Percentiles rank a stretch among this genome's conserved stretches.
Conservation (phyloP, 2,797 vertebrate species). For the Podarcis lilfordi region DNA sequence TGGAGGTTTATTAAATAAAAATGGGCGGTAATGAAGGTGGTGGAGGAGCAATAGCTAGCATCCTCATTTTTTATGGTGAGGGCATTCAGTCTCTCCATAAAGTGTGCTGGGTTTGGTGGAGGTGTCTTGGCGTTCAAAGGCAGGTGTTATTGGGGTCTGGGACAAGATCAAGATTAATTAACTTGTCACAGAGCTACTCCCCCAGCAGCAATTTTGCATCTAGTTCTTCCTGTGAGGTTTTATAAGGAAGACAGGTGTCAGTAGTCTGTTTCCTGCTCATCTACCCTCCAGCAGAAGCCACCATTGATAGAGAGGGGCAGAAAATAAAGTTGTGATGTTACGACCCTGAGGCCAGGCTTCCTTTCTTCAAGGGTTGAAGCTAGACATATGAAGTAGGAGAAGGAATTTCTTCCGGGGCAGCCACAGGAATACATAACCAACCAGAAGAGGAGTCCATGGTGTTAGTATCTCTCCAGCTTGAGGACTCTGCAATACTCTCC, state of each 20-base stretch:
- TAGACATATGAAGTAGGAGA: too few relatives aligned
- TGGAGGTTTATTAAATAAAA: conserved; percentile 81
- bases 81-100: background rate
- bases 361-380: too few relatives aligned
- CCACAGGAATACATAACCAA: too few relatives aligned
- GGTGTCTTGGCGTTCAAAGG: background rate
- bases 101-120: background rate
- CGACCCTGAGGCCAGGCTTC: too few relatives aligned
- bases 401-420: too few relatives aligned
- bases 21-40: conserved; percentile 67
- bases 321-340: background rate
- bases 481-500: too few relatives aligned
- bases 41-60: conserved; percentile 32
- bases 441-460: too few relatives aligned
- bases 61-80: conserved; percentile 7
- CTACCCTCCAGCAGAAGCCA: too few relatives aligned
- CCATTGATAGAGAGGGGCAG: background rate
- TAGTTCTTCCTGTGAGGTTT: background rate
- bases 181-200: too few relatives aligned
- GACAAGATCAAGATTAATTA: background rate
- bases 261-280: background rate
- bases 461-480: too few relatives aligned
- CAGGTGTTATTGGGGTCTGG: background rate
- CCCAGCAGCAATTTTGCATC: background rate
- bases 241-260: background rate